These are phyloP conservation scores for Tupiocoris notatus DNA, from an alignment of 2,888 invertebrate species.

Conservation along the genomic window DNA sequence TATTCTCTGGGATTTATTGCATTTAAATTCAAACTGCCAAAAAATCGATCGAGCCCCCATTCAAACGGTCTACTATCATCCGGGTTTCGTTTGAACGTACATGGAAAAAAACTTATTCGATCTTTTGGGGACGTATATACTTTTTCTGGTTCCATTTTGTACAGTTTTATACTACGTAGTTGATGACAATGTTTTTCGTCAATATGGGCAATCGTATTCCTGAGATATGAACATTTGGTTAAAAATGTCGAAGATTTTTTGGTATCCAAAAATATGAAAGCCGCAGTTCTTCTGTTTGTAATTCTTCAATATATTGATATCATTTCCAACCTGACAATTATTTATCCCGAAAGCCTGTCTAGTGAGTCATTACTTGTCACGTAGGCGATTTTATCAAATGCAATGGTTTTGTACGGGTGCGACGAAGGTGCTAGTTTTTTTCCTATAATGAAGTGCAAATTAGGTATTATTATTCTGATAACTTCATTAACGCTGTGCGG, in stretches of 20 bases:
- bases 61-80: slow-evolving; percentile 16
- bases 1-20: slow-evolving; percentile 2
- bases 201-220: slow-evolving; percentile 42
- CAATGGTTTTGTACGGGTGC: too few relatives aligned
- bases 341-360: too few relatives aligned
- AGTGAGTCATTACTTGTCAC: too few relatives aligned
- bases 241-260: slow-evolving; percentile 28
- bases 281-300: slow-evolving; percentile 19
- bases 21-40: slow-evolving; percentile 9
- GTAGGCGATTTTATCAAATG: too few relatives aligned
- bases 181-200: slow-evolving; percentile 32
- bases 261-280: slow-evolving; percentile 29
- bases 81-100: slow-evolving; percentile 24
- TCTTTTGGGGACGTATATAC: slow-evolving; percentile 4
- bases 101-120: background rate
- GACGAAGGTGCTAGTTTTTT: too few relatives aligned
- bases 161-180: slow-evolving; percentile 44
- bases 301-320: slow-evolving; percentile 32
- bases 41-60: background rate
- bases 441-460: too few relatives aligned
- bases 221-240: slow-evolving; percentile 14
- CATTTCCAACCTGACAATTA: slow-evolving; percentile 6
- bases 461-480: too few relatives aligned
- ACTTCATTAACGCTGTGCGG: too few relatives aligned
- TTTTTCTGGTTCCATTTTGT: slow-evolving; percentile 41